Evolutionary conservation across 1,140 invertebrate genomes (phyloP), one percentile per base, ranked within the genome.

Genomic region (Trachymyrmex cornetzi): DNA sequence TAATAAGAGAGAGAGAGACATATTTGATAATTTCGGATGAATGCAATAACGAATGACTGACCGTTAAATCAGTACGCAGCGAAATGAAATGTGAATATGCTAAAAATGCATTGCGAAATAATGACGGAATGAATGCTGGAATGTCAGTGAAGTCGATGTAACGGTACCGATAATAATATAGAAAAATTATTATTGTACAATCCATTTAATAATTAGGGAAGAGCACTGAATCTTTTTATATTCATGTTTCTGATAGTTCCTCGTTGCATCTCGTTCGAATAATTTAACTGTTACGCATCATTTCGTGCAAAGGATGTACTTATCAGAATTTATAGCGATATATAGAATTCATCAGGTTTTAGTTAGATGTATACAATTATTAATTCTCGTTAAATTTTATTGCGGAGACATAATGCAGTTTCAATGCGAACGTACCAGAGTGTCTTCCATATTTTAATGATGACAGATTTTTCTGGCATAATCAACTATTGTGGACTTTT

Each of bases 1-100:
- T 93, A 90, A 94, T 91, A 90, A 91, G 91, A 91, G 85, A 93
- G 86, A 91, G 11, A 93, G 87, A 93, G 90, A 93, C 79, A 90
- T 90, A 92, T 91, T 93, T 94, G 92, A 91, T 92, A 93, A 93
- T 90, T 93, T 92, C 93, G 93, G 93, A 91, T 93, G 93, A 91
- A 94, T 95, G 94, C 94, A 95, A 95, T 95, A 91, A 82, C 53
- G 90, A 89, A 92, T 88, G 86, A 90, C 81, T 90, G 85, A 9
- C 74, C 87, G 74, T 87, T 88, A 63, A 87, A 88, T 92, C 88
- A 44, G 84, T 80, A 88, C 80, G 88, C 67, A 87, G 87, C 79
- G 66, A 69, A 85, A 89, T 91, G 64, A 88, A 86, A 91, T 57
- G 81, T 88, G 72, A 75, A 90, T 89, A 88, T 84, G 22, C 55